Evolutionary conservation across 1,140 invertebrate genomes (phyloP).

Genomic region (Zaprionus taronus): DNA sequence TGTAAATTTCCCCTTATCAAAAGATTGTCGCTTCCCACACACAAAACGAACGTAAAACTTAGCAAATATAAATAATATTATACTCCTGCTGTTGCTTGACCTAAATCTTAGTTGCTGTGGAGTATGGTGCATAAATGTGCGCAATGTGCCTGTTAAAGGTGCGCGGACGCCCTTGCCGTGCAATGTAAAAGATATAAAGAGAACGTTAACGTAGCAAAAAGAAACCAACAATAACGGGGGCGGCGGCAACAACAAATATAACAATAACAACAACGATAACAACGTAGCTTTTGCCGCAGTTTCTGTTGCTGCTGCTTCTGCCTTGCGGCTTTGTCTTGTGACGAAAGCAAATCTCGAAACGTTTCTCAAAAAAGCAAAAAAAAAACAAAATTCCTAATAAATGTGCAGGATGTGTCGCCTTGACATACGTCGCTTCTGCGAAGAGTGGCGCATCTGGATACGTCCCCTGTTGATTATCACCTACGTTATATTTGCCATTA

Average conservation of each 20-base stretch:
- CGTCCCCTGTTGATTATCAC: constrained; percentile 91
- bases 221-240: constrained; percentile 60
- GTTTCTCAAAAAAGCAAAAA: constrained; percentile 3
- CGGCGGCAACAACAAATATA: constrained; percentile 56
- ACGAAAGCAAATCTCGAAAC: constrained; percentile 53
- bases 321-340: constrained; percentile 46
- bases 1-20: constrained; percentile 35
- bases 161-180: constrained; percentile 32
- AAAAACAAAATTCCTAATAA: constrained; percentile 1
- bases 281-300: constrained; percentile 8
- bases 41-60: constrained; percentile 32
- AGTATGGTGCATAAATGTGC: constrained; percentile 40
- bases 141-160: constrained; percentile 24
- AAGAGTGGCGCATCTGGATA: constrained; percentile 95
- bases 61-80: constrained; percentile 27
- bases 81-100: constrained; percentile 8
- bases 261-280: constrained; percentile 29
- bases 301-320: constrained; percentile 26
- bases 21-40: constrained; percentile 18
- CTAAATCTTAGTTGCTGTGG: constrained; percentile 19
- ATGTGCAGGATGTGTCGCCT: constrained; percentile 63
- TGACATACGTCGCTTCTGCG: constrained; percentile 85
- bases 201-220: constrained; percentile 15
- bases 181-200: constrained; percentile 34
- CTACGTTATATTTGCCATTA: constrained; percentile 92